These are phyloP conservation scores for Stichodactyla mertensii DNA, from an alignment of 64 coral and sea anemone genomes.

Conservation along the genomic window DNA sequence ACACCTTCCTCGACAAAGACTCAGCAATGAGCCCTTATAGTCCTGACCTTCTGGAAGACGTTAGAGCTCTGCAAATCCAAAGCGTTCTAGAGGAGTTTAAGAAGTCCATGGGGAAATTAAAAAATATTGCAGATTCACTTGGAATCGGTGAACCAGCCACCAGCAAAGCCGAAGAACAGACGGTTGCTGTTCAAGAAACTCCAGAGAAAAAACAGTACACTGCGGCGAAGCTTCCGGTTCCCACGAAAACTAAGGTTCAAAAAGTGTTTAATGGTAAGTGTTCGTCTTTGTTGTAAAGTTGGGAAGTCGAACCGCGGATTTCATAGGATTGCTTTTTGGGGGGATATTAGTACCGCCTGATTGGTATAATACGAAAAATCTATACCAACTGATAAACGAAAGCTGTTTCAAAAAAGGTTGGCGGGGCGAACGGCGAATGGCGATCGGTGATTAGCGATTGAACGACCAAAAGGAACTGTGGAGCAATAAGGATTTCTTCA, in stretches of 20 bases:
- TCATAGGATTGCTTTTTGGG: neutral
- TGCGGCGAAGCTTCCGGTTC: slow-evolving; percentile 4
- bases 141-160: slow-evolving; percentile 55
- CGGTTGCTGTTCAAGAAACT: neutral
- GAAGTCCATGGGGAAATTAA: slow-evolving; percentile 34
- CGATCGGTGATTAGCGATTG: too few relatives aligned
- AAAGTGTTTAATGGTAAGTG: slow-evolving; percentile 35
- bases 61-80: slow-evolving; percentile 16
- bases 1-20: neutral
- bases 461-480: too few relatives aligned
- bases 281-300: too few relatives aligned
- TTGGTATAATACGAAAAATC: too few relatives aligned
- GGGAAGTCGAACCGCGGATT: neutral
- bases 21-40: neutral
- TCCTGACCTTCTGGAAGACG: slow-evolving; percentile 58
- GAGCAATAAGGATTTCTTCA: too few relatives aligned
- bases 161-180: slow-evolving; percentile 12
- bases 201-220: neutral
- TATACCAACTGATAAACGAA: too few relatives aligned
- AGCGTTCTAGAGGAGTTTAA: slow-evolving; percentile 33
- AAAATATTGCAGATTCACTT: slow-evolving; percentile 70
- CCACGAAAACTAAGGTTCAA: slow-evolving; percentile 10
- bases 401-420: too few relatives aligned
- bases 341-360: too few relatives aligned
- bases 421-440: too few relatives aligned